These are phyloP conservation scores for Augochlorella aurata DNA, from an alignment of 2,888 invertebrate genomes.

Conservation along the genomic window DNA sequence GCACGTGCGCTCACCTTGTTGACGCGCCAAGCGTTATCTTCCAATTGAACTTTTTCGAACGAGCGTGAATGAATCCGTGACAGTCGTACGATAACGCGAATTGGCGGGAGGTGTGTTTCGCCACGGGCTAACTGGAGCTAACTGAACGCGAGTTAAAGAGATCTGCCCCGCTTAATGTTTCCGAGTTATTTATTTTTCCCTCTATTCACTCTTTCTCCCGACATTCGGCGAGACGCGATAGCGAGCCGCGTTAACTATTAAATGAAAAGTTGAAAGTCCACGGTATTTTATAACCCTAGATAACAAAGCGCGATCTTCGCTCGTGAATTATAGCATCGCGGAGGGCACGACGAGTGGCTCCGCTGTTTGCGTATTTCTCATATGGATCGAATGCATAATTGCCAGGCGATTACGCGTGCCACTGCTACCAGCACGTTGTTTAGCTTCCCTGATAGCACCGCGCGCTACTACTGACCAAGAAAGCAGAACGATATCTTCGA, in stretches of 20 bases:
- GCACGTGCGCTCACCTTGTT: conserved; percentile 36
- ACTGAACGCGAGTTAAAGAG: conserved; percentile 38
- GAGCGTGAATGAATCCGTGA: conserved; percentile 36
- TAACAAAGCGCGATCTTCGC: conserved; percentile 33
- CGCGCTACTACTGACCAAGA: background rate
- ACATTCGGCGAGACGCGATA: conserved; percentile 30
- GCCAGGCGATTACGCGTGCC: background rate
- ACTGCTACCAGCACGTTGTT: background rate
- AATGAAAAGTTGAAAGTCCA: conserved; percentile 61
- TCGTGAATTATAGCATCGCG: conserved; percentile 28
- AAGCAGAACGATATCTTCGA: background rate
- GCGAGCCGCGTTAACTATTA: background rate
- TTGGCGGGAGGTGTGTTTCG: conserved; percentile 12
- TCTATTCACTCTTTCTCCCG: conserved; percentile 24
- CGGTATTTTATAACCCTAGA: conserved; percentile 42
- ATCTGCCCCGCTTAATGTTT: conserved; percentile 14
- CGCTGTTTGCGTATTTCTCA: background rate
- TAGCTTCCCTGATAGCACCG: background rate
- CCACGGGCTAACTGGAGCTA: conserved; percentile 7
- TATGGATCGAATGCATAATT: conserved; percentile 5
- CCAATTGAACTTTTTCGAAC: conserved; percentile 15
- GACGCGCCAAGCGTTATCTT: conserved; percentile 9
- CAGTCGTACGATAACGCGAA: conserved; percentile 8
- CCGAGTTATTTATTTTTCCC: conserved; percentile 42
- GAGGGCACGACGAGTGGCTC: background rate